These are phyloP conservation scores for Oreochromis niloticus DNA, from an alignment of 2,113 vertebrate species.

Conservation along the genomic window DNA sequence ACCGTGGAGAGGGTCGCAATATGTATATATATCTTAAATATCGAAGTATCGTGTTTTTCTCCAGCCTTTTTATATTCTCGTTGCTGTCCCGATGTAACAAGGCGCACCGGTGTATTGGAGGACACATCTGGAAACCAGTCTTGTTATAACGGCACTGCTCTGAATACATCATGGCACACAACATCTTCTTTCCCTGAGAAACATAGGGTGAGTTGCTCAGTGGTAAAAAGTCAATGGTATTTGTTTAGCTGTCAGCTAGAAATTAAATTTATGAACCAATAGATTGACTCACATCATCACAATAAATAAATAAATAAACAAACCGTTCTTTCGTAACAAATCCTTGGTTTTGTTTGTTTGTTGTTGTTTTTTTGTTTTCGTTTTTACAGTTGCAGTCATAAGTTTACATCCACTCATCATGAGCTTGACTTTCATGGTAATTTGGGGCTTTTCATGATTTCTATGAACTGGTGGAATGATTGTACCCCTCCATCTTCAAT, in stretches of 20 bases:
- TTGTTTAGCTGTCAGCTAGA: neutral
- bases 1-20: neutral
- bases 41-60: constrained; percentile 4
- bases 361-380: neutral
- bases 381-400: neutral
- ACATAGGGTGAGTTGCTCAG: constrained; percentile 1
- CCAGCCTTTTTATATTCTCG: neutral
- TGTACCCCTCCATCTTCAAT: neutral
- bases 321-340: neutral
- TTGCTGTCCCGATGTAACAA: neutral
- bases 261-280: neutral
- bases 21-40: constrained; percentile 17
- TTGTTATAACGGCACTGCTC: neutral
- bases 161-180: neutral
- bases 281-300: neutral
- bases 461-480: neutral
- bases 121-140: neutral
- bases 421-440: neutral
- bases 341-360: neutral
- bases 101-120: neutral
- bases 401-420: neutral
- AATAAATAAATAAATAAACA: neutral
- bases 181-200: neutral
- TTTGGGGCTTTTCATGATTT: neutral
- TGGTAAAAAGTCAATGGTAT: neutral